Evolutionary conservation across 2,113 vertebrate genomes (phyloP).

Genomic region (Probosciger aterrimus): DNA sequence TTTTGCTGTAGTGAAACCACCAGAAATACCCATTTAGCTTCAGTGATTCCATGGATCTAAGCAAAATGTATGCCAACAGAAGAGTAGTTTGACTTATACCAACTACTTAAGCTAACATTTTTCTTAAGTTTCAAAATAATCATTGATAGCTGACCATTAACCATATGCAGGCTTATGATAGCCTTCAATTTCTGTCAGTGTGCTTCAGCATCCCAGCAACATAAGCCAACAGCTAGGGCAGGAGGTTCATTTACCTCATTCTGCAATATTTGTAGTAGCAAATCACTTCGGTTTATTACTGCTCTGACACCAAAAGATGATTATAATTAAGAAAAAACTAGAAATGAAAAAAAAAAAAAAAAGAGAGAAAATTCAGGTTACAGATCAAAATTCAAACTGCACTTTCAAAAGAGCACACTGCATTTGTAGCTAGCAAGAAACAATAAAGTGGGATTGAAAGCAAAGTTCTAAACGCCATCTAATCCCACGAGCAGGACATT

Average conservation of each 20-base stretch:
- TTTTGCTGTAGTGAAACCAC: neutral
- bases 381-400: neutral
- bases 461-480: neutral
- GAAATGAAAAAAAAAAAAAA: neutral
- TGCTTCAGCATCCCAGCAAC: neutral
- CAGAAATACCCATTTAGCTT: neutral
- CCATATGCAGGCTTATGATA: neutral
- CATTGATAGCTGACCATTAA: neutral
- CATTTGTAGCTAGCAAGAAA: neutral
- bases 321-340: neutral
- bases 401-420: neutral
- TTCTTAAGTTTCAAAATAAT: neutral
- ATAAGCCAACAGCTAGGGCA: neutral
- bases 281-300: neutral
- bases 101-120: neutral
- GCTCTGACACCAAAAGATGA: neutral
- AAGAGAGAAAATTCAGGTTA: neutral
- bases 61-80: neutral
- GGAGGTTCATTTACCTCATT: neutral
- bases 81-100: neutral
- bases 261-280: neutral
- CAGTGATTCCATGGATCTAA: neutral
- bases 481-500: neutral
- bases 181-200: neutral
- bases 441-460: accelerated